Base-by-base conservation (phyloP, 92 coral and sea anemone species). In the Phymanthus crucifer region DNA sequence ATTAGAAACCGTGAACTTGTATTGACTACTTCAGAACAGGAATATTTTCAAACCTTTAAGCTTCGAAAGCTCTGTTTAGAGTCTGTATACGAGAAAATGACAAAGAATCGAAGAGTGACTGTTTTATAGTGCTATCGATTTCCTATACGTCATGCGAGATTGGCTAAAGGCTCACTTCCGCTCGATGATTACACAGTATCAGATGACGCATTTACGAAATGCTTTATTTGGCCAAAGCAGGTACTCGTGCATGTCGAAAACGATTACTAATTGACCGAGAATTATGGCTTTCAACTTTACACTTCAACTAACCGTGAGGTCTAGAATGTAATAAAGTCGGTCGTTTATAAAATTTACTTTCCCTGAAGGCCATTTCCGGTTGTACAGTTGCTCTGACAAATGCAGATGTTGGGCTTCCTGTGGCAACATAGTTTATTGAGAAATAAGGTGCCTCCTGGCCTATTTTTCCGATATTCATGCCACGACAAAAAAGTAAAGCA, bases 81-180 rank as follows among this genome's bases (percentile, higher is more conserved):
- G 32, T 27, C 2, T 27, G 17, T 27, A 29, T 27, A 29, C 66
- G 3, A 24, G 31, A 58, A 21, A 27, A 61, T 61, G 68, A 61
- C 68, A 29, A 61, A 61, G 68, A 19, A 19, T 54, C 27, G 64
- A 54, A 54, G 34, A 6, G 68, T 8, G 26, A 27, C 68, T 17
- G 19, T 24, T 61, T 61, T 24, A 61, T 61, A 61, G 26, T 61
- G 68, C 33, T 61, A 61, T 61, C 68, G 68, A 61, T 29, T 61
- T 61, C 68, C 68, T 33, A 26, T 61, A 61, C 68, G 68, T 61
- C 68, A 61, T 8, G 17, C 68, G 29, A 61, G 35, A 54, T 21
- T 21, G 64, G 64, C 21, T 14, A 54, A 54, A 54, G 29, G 68
- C 34, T 61, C 68, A 61, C 68, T 61, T 61, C 68, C 68, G 32